A percentile compares a stretch with the other conserved stretches of the same genome.
Evolutionary conservation across 2,113 vertebrate species (phyloP).

Genomic region (Nibea albiflora): DNA sequence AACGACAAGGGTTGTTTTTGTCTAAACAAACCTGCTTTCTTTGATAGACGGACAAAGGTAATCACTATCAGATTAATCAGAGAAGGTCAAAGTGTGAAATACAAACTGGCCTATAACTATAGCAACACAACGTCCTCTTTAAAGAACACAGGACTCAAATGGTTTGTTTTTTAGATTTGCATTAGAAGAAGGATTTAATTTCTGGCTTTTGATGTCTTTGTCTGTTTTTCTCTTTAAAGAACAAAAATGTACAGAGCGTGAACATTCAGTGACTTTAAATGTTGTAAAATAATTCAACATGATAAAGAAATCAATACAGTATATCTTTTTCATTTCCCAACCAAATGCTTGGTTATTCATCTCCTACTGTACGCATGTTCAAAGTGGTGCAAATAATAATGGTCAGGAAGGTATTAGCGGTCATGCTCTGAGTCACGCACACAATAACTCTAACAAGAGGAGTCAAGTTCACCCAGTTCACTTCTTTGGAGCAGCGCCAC

Average conservation of each 20-base stretch:
- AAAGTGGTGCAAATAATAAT: neutral
- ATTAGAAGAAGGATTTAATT: neutral
- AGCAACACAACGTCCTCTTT: neutral
- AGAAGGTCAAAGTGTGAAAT: neutral
- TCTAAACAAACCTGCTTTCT: no score
- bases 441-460: neutral
- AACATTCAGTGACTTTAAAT: neutral
- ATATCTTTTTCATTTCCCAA: neutral
- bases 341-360: neutral
- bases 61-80: no score
- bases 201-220: neutral
- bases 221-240: neutral
- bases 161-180: neutral
- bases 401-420: neutral
- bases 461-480: constrained; percentile 24
- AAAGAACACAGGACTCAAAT: neutral
- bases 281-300: neutral
- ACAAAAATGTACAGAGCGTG: neutral
- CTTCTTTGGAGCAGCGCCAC: constrained; percentile 1
- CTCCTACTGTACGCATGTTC: neutral
- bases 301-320: neutral
- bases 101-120: neutral
- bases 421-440: neutral
- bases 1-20: no score
- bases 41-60: no score